These are phyloP conservation scores for Chloroclysta siterata DNA, from an alignment of 2,888 invertebrate species.

Conservation along the genomic window DNA sequence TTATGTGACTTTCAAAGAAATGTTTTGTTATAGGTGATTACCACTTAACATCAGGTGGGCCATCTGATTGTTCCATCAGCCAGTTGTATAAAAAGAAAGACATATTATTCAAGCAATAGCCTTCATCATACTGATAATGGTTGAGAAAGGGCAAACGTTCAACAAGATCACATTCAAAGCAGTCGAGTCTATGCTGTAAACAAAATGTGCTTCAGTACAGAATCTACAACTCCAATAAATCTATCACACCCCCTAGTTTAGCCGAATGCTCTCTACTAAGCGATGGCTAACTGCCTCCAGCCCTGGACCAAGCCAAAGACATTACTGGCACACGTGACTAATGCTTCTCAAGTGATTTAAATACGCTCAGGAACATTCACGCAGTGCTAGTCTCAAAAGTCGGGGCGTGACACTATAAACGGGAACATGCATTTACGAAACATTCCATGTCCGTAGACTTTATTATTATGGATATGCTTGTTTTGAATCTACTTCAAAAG, in stretches of 20 bases:
- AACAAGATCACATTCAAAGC: neutral
- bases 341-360: slow-evolving; percentile 34
- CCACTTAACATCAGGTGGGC: too few relatives aligned
- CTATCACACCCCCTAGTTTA: slow-evolving; percentile 17
- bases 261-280: slow-evolving; percentile 20
- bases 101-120: too few relatives aligned
- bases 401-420: slow-evolving; percentile 22
- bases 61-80: too few relatives aligned
- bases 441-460: neutral
- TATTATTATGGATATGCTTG: slow-evolving; percentile 5
- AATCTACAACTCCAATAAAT: slow-evolving; percentile 24
- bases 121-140: neutral
- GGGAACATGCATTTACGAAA: slow-evolving; percentile 11
- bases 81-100: too few relatives aligned
- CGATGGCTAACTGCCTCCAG: slow-evolving; percentile 30
- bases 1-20: too few relatives aligned
- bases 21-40: too few relatives aligned
- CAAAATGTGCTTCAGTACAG: slow-evolving; percentile 9
- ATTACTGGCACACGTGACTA: slow-evolving; percentile 31
- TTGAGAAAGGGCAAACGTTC: too few relatives aligned
- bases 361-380: slow-evolving; percentile 25
- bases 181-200: slow-evolving; percentile 10
- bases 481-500: neutral
- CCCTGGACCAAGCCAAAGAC: slow-evolving; percentile 29
- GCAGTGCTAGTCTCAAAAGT: slow-evolving; percentile 25